These are phyloP conservation scores for Heliconius eleuchia DNA, from an alignment of 1,140 invertebrate genomes.

Conservation along the genomic window DNA sequence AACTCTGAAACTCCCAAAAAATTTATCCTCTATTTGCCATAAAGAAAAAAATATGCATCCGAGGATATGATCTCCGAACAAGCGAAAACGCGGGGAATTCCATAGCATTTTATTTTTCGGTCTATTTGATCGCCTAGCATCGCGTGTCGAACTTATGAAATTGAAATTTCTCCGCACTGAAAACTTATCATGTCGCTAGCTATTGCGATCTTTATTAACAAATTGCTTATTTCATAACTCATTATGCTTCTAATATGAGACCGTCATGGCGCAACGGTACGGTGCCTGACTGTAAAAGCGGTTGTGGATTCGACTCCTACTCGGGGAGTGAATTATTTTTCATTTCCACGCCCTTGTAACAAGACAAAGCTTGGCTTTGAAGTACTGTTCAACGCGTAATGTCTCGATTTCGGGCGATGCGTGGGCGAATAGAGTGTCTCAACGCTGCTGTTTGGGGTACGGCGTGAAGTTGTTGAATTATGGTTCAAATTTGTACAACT, in stretches of 20 bases:
- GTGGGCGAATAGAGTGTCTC: too few species aligned
- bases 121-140: background rate
- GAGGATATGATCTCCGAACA: too few species aligned
- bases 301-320: too few species aligned
- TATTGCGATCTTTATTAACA: conserved; percentile 5
- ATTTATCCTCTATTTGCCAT: too few species aligned
- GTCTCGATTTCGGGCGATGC: too few species aligned
- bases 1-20: too few species aligned
- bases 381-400: too few species aligned
- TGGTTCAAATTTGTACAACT: background rate
- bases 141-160: conserved; percentile 14
- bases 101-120: background rate
- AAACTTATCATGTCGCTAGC: conserved; percentile 21
- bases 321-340: too few species aligned
- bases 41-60: too few species aligned
- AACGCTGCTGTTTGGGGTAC: background rate
- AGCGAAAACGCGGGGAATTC: background rate
- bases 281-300: background rate
- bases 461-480: too few species aligned
- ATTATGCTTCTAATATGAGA: background rate
- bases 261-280: background rate
- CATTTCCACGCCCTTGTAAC: too few species aligned
- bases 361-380: too few species aligned
- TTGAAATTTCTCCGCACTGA: conserved; percentile 20
- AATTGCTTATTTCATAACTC: background rate